Base-by-base conservation (phyloP, 2,797 vertebrate species). In the Onychomys arenicola region DNA sequence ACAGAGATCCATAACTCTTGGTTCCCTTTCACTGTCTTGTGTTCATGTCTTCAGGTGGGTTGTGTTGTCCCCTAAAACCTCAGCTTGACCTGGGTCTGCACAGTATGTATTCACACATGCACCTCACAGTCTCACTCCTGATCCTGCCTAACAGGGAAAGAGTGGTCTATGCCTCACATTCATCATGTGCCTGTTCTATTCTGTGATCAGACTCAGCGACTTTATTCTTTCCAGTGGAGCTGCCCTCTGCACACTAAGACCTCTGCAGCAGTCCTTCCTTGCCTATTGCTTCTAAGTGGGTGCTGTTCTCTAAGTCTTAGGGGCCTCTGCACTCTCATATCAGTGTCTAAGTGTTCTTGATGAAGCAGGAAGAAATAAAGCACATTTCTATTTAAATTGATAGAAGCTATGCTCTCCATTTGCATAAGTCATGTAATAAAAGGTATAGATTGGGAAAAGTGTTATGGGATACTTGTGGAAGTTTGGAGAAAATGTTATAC, bases 31-130 rank as follows among this genome's bases (percentile, higher is more conserved):
- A 37, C 1, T 27, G 25, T 16, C 55, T 59, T 3, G 0, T 27
- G 12, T 37, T 16, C 0, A 81, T 27, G 6, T 27, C 12, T 59
- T 37, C 55, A 37, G n/a, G n/a, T n/a, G n/a, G n/a, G n/a, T 25
- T 81, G 10, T 81, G 19, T 1, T 14, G 5, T 57, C 11, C 34
- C 12, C 78, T 23, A 37, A 81, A 5, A 13, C 12, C 10, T 81
- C 2, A 13, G 6, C 11, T 57, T 80, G 0, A 1, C 10, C 1
- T 25, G 5, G 0, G 21, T 37, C n/a, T n/a, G 23, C 2, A 13
- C 34, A 6, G 2, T n/a, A n/a, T n/a, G n/a, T n/a, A n/a, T n/a
- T n/a, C n/a, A n/a, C n/a, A n/a, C n/a, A n/a, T n/a, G n/a, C n/a
- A n/a, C n/a, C n/a, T 57, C 23, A n/a, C 5, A 80, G 8, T 80